Evolutionary conservation across 2,113 vertebrate genomes (phyloP), one percentile per base, ranked within the genome.

Genomic region (Zonotrichia leucophrys): DNA sequence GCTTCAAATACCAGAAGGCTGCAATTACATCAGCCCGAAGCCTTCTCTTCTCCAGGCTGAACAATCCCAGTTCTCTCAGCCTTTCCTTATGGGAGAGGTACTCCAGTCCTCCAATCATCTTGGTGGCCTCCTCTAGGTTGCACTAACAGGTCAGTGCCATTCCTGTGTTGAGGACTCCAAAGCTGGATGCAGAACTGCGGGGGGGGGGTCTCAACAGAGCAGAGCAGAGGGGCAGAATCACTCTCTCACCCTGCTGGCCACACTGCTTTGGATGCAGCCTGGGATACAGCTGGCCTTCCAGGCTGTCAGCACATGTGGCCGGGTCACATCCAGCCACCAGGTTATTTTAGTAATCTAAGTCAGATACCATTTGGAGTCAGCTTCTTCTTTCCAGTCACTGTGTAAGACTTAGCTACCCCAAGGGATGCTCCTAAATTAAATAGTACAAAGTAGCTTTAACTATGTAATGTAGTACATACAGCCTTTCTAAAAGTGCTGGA

Each of bases 271-370:
- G 78, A 63, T 70, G 15, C 27, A 83, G 56, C 35, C 31, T 8
- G 2, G 79, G 35, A 70, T 35, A 37, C 0, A 3, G 30, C 6
- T 83, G 72, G 10, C 41, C 27, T 56, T 49, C 47, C 0, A 0
- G 12, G 35, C 35, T 42, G 30, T 9, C 22, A 70, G 41, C 5
- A 15, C 35, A 37, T 22, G 37, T 3, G 5, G 22, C 52, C 0
- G 0, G 33, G 23, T 67, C 69, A 44, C 1, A 0, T 39, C 53
- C 52, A 67, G 23, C 18, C 0, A 0, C 35, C 41, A 83, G 27
- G 28, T 84, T 78, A 72, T 52, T 84, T 78, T 31, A 63, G 30
- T 37, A 46, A n/a, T 25, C 15, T 52, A 94, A 84, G 9, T 14
- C 53, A 72, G 69, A 63, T 35, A 37, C 3, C n/a, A 25, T 75